Conservation (phyloP, 1,140 invertebrate genomes). For the Drosophila arawakana region DNA sequence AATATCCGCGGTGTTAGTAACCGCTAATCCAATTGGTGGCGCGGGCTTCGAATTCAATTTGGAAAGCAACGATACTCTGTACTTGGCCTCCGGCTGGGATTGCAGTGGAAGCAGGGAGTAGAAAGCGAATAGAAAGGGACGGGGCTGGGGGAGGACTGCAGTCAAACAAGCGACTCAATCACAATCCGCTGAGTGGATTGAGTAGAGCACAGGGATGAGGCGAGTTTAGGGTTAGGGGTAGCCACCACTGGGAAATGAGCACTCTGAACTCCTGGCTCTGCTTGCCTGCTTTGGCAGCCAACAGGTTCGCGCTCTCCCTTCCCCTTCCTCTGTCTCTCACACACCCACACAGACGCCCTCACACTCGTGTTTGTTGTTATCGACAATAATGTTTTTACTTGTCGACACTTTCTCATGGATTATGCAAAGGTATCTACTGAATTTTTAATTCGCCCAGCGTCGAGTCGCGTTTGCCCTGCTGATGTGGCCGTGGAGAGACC, state of each 20-base stretch:
- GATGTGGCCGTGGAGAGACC: slow-evolving; percentile 39
- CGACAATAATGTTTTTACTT: slow-evolving; percentile 82
- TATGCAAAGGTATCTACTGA: slow-evolving; percentile 82
- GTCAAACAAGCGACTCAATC: slow-evolving; percentile 76
- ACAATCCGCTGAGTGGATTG: slow-evolving; percentile 56
- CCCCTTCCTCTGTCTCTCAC: no score
- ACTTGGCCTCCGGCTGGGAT: slow-evolving; percentile 31
- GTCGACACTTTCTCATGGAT: slow-evolving; percentile 84
- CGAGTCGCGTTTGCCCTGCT: slow-evolving; percentile 62
- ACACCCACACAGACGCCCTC: background rate
- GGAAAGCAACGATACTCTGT: slow-evolving; percentile 40
- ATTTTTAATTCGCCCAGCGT: slow-evolving; percentile 76
- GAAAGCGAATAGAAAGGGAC: slow-evolving; percentile 13
- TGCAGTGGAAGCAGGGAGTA: background rate
- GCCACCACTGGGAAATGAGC: slow-evolving; percentile 25
- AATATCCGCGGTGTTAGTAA: slow-evolving; percentile 79
- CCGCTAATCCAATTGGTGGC: slow-evolving; percentile 82
- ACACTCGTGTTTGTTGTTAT: slow-evolving; percentile 57
- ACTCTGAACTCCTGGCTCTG: slow-evolving; percentile 14
- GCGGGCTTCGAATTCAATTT: slow-evolving; percentile 75
- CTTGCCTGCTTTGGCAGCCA: slow-evolving; percentile 48
- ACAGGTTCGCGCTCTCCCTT: slow-evolving; percentile 58
- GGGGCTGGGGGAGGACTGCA: slow-evolving; percentile 22
- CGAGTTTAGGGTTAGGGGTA: slow-evolving; percentile 3
- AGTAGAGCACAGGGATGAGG: slow-evolving; percentile 1